Base-by-base conservation (phyloP, 2,888 invertebrate genomes). In the Xestia xanthographa region DNA sequence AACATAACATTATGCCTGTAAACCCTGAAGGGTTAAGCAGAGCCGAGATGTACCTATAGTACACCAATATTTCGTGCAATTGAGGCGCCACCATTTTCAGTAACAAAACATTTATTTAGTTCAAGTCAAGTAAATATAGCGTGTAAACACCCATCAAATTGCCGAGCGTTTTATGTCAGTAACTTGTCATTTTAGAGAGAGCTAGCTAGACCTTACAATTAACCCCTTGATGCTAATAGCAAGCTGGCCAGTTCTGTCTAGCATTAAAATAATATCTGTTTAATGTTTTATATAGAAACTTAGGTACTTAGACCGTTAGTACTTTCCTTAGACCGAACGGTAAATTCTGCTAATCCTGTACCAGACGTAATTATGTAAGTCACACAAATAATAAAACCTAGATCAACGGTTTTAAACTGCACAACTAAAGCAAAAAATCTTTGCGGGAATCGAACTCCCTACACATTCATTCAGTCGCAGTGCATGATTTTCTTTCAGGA, bases 121-220 rank as follows among this genome's bases (percentile, higher is more conserved):
- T 14, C 8, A 58, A 29, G 17, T 17, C 17, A 29, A 29, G 20
- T 20, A 17, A 29, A 29, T 14, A 5, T 12, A 29, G 29, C n/a
- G 26, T 38, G 0, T 56, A 34, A 20, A 20, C 1, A 41, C 20
- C 9, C 17, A 14, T 56, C 26, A 56, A 17, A 65, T 41, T 77
- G 17, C 43, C 0, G 2, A 2, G n/a, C 1, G 17, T 68, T 76
- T 68, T 50, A 79, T 50, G 26, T 34, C 12, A 26, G 20, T 20
- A 48, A 5, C 22, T 12, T 38, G 34, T 4, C 12, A 60, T 62
- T 68, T 38, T n/a, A 53, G 34, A 72, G 62, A 48, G 72, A 72
- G 45, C 14, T 48, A 9, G n/a, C 41, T 26, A 53, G n/a, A 72
- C 41, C 26, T n/a, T 63, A 41, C 48, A 45, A 72, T 80, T 34